Evolutionary conservation across 2,888 invertebrate genomes (phyloP).

Genomic region (Tenthredo mesomela): DNA sequence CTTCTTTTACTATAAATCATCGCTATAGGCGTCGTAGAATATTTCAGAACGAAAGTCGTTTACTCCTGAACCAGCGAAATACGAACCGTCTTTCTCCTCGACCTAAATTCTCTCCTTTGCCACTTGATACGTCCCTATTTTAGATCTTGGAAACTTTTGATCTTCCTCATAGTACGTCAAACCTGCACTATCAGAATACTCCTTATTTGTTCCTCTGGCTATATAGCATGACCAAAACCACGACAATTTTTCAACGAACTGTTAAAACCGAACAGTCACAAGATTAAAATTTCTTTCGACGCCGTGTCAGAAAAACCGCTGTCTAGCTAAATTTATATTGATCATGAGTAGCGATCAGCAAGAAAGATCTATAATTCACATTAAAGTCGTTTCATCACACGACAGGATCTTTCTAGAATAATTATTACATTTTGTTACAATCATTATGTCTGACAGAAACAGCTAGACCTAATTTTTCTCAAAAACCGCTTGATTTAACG

Average conservation of each 20-base stretch:
- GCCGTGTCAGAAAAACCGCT: background rate
- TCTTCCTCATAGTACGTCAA: background rate
- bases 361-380: background rate
- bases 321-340: background rate
- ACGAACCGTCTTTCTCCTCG: constrained; percentile 5
- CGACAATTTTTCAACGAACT: background rate
- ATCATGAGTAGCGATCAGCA: background rate
- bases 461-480: background rate
- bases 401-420: background rate
- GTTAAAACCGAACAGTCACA: background rate
- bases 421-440: background rate
- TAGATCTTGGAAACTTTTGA: background rate
- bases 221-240: background rate
- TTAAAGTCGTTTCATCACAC: background rate
- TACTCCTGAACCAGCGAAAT: background rate
- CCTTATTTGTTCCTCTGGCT: background rate
- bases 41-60: background rate
- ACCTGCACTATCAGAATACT: background rate
- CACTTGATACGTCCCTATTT: constrained; percentile 4
- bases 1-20: background rate
- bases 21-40: background rate
- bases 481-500: background rate
- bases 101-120: background rate
- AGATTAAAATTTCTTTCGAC: background rate
- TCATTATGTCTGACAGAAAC: background rate